Evolutionary conservation across 2,113 vertebrate species (phyloP), one percentile per base, ranked within the genome.

Genomic region (Amblyornis subalaris): DNA sequence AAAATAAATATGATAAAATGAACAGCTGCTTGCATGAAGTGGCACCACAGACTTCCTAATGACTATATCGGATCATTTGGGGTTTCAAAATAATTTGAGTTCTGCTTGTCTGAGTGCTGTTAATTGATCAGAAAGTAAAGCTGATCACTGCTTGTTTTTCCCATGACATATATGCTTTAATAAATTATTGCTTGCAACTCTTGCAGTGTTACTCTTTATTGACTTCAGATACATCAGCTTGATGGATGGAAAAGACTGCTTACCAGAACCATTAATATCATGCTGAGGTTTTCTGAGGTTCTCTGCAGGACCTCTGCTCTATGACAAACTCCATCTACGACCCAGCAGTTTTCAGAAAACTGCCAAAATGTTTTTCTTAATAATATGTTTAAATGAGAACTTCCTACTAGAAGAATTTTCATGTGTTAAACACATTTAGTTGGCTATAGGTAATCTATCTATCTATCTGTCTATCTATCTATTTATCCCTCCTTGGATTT

Each of bases 61-160:
- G 83, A 96, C 81, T 75, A 44, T 50, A 93, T 91, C 2, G 1
- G 97, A 94, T 97, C 96, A 93, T 75, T 64, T 93, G 54, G 85
- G 95, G 90, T 81, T 90, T 97, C 87, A 81, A 76, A 97, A 96
- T 95, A 93, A 96, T 96, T 90, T 89, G 85, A 96, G 75, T 84
- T 96, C 83, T 94, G 44, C 86, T 95, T 95, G 84, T 89, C 66
- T 83, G 57, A 94, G 95, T 97, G 91, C 95, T 96, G 77, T 94
- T 97, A 98, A 98, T 97, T 97, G 97, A 97, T 97, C 95, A 96
- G 86, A 97, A 97, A 96, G 90, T 93, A 96, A 96, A 95, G 96
- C 72, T 97, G 96, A 97, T 94, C 75, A 74, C 86, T 93, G 94
- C 89, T 82, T 94, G 90, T 90, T 96, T 96, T 81, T 94, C 96